These are phyloP conservation scores for Saxidomus purpurata DNA, from an alignment of 1,140 invertebrate genomes.

Conservation along the genomic window DNA sequence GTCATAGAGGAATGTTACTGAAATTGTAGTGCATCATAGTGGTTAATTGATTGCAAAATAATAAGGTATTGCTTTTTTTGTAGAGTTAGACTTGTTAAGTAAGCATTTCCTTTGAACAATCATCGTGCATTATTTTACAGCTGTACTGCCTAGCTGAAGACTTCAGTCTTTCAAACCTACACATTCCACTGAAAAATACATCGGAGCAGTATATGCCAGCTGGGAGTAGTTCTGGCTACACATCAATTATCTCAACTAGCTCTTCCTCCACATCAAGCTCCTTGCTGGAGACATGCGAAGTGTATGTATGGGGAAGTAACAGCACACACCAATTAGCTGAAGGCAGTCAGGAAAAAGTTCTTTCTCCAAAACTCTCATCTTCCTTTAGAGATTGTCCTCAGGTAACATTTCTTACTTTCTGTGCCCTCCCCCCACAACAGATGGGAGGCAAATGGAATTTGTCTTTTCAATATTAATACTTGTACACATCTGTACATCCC, in stretches of 20 bases:
- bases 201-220: conserved; percentile 69
- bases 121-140: conserved; percentile 82
- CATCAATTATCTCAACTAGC: conserved; percentile 73
- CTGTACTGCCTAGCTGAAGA: conserved; percentile 86
- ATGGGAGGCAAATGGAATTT: no score
- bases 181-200: neutral
- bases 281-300: conserved; percentile 85
- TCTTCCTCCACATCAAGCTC: conserved; percentile 56
- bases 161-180: conserved; percentile 71
- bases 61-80: no score
- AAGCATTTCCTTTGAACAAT: no score
- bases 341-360: conserved; percentile 89
- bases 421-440: no score
- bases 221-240: conserved; percentile 80
- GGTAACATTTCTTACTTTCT: conserved; percentile 82
- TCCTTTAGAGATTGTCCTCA: conserved; percentile 89
- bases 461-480: no score
- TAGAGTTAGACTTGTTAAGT: no score
- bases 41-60: no score
- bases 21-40: no score
- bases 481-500: no score
- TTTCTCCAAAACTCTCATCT: conserved; percentile 88
- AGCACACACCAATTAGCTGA: conserved; percentile 90
- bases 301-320: conserved; percentile 91
- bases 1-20: no score